Evolutionary conservation across 2,888 invertebrate genomes (phyloP), one percentile per base, ranked within the genome.

Genomic region (Synergus laeviventris): DNA sequence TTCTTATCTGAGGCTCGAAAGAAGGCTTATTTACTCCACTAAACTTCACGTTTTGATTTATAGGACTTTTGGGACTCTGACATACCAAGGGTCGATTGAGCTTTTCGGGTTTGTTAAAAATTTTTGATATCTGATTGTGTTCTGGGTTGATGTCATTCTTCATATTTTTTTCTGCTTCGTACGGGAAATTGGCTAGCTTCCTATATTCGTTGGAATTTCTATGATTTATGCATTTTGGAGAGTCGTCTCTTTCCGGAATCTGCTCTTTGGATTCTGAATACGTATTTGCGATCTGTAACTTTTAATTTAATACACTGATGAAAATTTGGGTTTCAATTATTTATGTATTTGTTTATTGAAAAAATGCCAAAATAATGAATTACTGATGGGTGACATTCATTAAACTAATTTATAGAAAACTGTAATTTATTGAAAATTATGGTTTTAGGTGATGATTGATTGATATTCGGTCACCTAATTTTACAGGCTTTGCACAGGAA

Each of bases 201-300:
- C 74, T 74, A 73, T 66, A 74, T 49, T 64, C 66, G 60, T 75
- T 62, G 73, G 54, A 39, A 76, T 56, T 56, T 2, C 1, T 56
- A 11, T 21, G 56, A 74, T 66, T 45, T 74, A 77, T 66, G 74
- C 60, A 74, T 60, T 80, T 76, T 60, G 42, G n/a, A 31, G 61
- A 60, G 56, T 77, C 73, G 42, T 76, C 78, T 76, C 49, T 78
- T 73, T 77, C 77, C 38, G 76, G 60, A 60, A 76, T 74, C 45
- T 76, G 61, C 42, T 60, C 66, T 75, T 56, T 76, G 12, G 64
- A 36, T 54, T 61, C 75, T n/a, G 38, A 45, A 36, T n/a, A 64
- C 60, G 61, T 36, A 56, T 64, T 79, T 18, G 76, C 54, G 4
- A 24, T 73, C 75, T 79, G 76, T 59, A 79, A 79, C 78, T 78